Base-by-base conservation (phyloP, 2,797 vertebrate genomes). In the Falco concolor region DNA sequence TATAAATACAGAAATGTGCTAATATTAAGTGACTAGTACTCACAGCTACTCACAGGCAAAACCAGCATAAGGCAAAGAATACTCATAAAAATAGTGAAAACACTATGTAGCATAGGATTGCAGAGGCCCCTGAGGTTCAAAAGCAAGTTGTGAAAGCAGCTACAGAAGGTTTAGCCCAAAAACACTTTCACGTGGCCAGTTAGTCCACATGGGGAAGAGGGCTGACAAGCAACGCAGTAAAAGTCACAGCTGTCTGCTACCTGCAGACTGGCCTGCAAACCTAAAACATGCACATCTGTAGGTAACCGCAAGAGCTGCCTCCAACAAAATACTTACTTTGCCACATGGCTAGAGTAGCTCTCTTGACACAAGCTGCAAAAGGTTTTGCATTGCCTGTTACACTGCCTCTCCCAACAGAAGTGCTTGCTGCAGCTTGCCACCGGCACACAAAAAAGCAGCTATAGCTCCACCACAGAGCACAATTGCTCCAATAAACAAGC, bases 401-500 rank as follows among this genome's bases (percentile, higher is more conserved):
- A 70, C 83, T 68, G 80, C 57, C 80, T 87, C 93, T 90, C 87
- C 85, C 92, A 87, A 89, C 80, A 84, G 53, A 40, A 84, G 90
- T 84, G 92, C 91, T 96, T 69, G 86, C 89, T 93, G 91, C 90
- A 86, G 80, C 97, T 96, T 97, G 92, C 76, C 93, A 85, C 91
- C 93, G 95, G 84, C 80, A 88, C 96, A 88, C 57, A 88, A 94
- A 96, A 92, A 84, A 76, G 34, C 64, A 72, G 76, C 89, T 88
- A 93, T 70, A 90, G 97, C 96, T 97, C 97, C 16, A 5, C 90
- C 95, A 81, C 95, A 74, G 87, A 93, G 97, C 94, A 84, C 96
- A 95, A 97, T 95, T 97, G 95, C 97, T 94, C 93, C 96, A 89
- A 95, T 93, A 97, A 98, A 97, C 96, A 96, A 97, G 97, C 76